Conservation (phyloP, 2,888 invertebrate species). For the Macaria notata region DNA sequence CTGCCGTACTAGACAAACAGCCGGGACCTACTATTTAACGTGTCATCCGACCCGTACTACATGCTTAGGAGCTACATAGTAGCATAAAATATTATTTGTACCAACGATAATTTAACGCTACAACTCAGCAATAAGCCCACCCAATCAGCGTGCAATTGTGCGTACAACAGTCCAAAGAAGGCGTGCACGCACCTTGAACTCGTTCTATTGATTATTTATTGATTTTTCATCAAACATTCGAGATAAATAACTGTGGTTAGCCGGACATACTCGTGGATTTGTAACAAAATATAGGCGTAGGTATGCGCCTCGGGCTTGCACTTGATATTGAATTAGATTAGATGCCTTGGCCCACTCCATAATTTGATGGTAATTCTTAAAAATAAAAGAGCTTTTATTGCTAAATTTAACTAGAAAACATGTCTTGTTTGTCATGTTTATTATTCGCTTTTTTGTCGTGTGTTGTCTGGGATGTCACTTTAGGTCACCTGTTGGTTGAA, state of each 20-base stretch:
- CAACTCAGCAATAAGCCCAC: background rate
- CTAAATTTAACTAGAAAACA: background rate
- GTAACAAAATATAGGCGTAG: constrained; percentile 31
- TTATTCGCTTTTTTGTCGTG: too few relatives aligned
- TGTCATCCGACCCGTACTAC: too few relatives aligned
- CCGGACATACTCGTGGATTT: constrained; percentile 33
- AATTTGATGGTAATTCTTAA: background rate
- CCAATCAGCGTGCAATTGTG: constrained; percentile 4
- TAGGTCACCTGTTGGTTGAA: too few relatives aligned
- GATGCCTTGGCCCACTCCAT: constrained; percentile 12
- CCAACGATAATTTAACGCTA: background rate
- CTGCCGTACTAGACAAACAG: too few relatives aligned
- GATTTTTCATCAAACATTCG: constrained; percentile 57
- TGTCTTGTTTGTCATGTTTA: too few relatives aligned
- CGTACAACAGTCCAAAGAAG: constrained; percentile 36
- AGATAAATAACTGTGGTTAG: constrained; percentile 51
- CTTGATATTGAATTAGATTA: constrained; percentile 21
- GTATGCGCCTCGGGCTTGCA: constrained; percentile 24
- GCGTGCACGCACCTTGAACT: constrained; percentile 60
- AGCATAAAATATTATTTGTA: too few relatives aligned
- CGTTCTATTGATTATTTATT: constrained; percentile 53
- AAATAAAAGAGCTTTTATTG: background rate
- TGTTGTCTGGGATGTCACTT: too few relatives aligned
- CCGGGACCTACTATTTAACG: too few relatives aligned
- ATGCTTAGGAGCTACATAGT: too few relatives aligned